phyloP scores from a whole-genome alignment of 2,888 invertebrate species.

The Ochropacha duplaris region DNA sequence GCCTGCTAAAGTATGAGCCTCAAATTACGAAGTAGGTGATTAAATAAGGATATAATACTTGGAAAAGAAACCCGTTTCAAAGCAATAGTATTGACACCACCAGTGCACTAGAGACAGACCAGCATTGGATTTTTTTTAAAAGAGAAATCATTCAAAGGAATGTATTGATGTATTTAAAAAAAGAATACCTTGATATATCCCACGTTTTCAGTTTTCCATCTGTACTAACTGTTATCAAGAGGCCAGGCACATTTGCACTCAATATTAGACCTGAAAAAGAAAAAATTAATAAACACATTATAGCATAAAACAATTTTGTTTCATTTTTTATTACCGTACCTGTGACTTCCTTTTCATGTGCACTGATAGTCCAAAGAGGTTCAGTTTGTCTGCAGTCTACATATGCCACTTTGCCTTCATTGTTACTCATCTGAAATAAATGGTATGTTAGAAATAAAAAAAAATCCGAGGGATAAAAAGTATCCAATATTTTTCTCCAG shows the following conservation, averaged over 20 bases:
- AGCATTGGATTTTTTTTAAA: too few relatives aligned
- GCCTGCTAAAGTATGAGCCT: too few relatives aligned
- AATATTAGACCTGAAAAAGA: constrained; percentile 84
- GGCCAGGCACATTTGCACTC: constrained; percentile 87
- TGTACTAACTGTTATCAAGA: constrained; percentile 90
- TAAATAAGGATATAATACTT: too few relatives aligned
- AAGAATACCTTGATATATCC: constrained; percentile 83
- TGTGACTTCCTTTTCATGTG: constrained; percentile 93
- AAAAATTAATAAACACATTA: not conserved
- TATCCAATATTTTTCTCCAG: too few relatives aligned
- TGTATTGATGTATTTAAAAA: not conserved
- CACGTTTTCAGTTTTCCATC: constrained; percentile 94
- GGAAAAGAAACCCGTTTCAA: too few relatives aligned
- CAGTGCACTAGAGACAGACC: too few relatives aligned
- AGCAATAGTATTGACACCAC: too few relatives aligned
- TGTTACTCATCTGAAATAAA: constrained; percentile 79
- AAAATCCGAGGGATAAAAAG: too few relatives aligned
- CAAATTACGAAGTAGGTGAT: too few relatives aligned
- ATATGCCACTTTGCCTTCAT: constrained; percentile 86
- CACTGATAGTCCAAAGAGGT: constrained; percentile 87
- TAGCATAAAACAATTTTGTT: not conserved
- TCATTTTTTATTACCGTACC: constrained; percentile 75
- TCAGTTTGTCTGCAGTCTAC: constrained; percentile 88
- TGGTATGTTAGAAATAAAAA: not conserved
- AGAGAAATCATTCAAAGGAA: too few relatives aligned